phyloP scores from a whole-genome alignment of 2,888 invertebrate genomes.

The Oeneis ivallda region DNA sequence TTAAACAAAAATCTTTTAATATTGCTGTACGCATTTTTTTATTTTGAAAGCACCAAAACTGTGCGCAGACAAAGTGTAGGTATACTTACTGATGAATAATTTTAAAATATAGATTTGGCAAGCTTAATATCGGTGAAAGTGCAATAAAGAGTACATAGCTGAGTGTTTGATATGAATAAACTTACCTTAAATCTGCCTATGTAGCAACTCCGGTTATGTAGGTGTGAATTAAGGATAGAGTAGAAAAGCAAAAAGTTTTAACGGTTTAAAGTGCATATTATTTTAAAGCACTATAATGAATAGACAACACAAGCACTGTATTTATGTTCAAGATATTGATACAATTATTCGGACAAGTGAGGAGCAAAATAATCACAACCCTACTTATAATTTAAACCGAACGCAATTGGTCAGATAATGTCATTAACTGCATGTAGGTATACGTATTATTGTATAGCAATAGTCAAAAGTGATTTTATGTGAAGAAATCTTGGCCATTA shows the following conservation, averaged over 20 bases:
- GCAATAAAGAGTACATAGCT: conserved; percentile 1
- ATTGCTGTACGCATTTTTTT: not conserved
- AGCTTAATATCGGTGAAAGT: conserved; percentile 10
- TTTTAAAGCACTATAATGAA: not conserved
- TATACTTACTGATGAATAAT: not conserved
- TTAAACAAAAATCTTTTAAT: not conserved
- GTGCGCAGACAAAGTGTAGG: not conserved
- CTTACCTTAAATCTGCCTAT: conserved; percentile 18
- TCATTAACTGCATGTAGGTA: not conserved
- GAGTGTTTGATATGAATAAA: conserved; percentile 1
- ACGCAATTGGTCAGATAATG: conserved; percentile 38
- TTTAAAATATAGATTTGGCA: conserved; percentile 1
- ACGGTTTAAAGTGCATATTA: not conserved
- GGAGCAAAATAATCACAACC: conserved; percentile 24
- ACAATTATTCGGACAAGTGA: not conserved
- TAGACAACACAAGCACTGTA: conserved; percentile 27
- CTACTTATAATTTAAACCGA: conserved; percentile 18
- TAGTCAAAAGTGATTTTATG: not conserved
- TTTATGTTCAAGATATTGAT: not conserved
- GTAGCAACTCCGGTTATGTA: not conserved
- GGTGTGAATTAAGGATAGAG: not conserved
- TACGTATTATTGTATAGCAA: not conserved
- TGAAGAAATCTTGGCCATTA: not conserved
- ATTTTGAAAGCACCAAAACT: not conserved
- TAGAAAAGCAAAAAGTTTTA: not conserved